phyloP scores from a whole-genome alignment of 2,888 invertebrate species.

The Catocala nupta region DNA sequence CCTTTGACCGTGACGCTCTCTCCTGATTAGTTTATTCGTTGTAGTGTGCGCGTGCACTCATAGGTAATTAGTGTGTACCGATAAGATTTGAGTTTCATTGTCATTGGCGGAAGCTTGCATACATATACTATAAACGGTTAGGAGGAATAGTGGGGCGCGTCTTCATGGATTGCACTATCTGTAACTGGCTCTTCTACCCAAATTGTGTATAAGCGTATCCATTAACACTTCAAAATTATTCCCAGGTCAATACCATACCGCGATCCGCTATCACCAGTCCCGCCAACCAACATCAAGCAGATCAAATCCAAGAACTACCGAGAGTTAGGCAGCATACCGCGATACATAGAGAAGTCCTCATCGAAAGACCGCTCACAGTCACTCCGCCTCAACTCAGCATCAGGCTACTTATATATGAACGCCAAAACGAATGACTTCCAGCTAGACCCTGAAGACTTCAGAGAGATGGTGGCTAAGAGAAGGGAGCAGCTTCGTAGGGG shows the following conservation, averaged over 20 bases:
- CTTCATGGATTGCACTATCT: too few species aligned
- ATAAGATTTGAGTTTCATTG: too few species aligned
- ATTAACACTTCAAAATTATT: conserved; percentile 27
- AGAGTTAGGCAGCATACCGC: conserved; percentile 72
- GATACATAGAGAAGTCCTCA: conserved; percentile 79
- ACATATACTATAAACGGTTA: too few species aligned
- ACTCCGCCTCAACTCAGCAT: conserved; percentile 80
- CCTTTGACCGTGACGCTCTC: too few species aligned
- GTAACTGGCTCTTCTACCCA: too few species aligned
- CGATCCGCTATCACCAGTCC: conserved; percentile 80
- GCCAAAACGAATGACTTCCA: conserved; percentile 82
- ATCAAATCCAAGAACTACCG: conserved; percentile 73
- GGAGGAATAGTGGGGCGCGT: too few species aligned
- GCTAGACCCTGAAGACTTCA: conserved; percentile 80
- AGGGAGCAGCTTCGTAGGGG: conserved; percentile 78
- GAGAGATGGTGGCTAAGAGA: conserved; percentile 79
- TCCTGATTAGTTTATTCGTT: too few species aligned
- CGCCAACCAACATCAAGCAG: conserved; percentile 76
- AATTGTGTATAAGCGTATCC: too few species aligned
- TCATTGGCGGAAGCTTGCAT: too few species aligned
- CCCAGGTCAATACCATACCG: conserved; percentile 78
- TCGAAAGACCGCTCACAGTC: conserved; percentile 77
- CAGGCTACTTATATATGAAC: conserved; percentile 84
- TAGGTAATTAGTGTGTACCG: too few species aligned
- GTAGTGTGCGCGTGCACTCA: too few species aligned